Evolutionary conservation across 2,888 invertebrate genomes (phyloP), one percentile per base, ranked within the genome.

Genomic region (Congeria kusceri): DNA sequence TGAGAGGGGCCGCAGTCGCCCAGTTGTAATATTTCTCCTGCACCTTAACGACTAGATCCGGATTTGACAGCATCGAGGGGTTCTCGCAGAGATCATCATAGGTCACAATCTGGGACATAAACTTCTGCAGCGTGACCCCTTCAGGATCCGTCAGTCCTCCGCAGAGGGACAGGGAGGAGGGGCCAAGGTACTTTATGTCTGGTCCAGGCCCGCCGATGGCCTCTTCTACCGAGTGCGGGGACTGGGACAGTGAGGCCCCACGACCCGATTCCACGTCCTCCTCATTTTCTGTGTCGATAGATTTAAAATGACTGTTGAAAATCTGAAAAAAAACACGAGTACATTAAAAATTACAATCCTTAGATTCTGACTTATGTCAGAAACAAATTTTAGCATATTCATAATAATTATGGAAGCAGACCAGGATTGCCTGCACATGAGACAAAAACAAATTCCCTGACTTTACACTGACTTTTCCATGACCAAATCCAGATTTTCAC

Each of bases 211-310:
- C 90, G 7, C 90, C 89, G 7, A 90, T 94, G 74, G 96, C 96
- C 27, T 97, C 97, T 88, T 97, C 97, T 75, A 97, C 96, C 80
- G 97, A 97, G 90, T 97, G 96, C 23, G 93, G 94, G 63, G 98
- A 98, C 93, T 98, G 98, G 11, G 98, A 97, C 88, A 99, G 94
- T 66, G 98, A 98, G 49, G 98, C 97, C 56, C 99, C 99, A 93
- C 98, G 98, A 83, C 99, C 99, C 79, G 98, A 98, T 94, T 99
- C 98, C 86, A 96, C 96, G 94, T 99, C 99, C 80, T 96, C 92
- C 28, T 80, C 80, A 53, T 74, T 79, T 27, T 83, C 80, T 20
- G 13, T 53, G 25, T 84, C 80, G 57, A 88, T 88, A 9, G 86
- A 85, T 63, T 83, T 74, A 69, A 88, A 88, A 57, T 80, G 84